Conservation (phyloP, 92 coral and sea anemone species). For the Heliopora coerulea region DNA sequence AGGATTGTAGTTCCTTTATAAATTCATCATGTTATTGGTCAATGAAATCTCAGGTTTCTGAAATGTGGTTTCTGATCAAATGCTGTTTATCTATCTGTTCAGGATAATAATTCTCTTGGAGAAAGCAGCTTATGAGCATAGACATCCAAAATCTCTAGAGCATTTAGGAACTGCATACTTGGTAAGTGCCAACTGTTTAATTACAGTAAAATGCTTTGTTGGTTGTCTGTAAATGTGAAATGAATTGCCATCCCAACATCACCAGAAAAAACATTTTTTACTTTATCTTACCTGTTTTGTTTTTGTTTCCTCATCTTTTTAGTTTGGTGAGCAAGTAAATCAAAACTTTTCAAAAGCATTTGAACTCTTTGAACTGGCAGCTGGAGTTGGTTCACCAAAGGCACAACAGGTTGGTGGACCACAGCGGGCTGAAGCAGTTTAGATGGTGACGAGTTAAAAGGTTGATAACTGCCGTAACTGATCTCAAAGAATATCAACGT, state of each 20-base stretch:
- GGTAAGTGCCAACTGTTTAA: slow-evolving; percentile 52
- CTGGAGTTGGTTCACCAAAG: slow-evolving; percentile 80
- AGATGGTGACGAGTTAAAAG: too few relatives aligned
- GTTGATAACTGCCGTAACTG: too few relatives aligned
- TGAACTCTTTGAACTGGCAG: slow-evolving; percentile 65
- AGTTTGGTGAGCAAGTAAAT: slow-evolving; percentile 93
- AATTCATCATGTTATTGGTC: too few relatives aligned
- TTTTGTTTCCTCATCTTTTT: slow-evolving; percentile 7
- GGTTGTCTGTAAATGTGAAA: too few relatives aligned
- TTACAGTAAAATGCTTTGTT: too few relatives aligned
- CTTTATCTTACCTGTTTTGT: background rate
- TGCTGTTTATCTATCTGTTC: background rate
- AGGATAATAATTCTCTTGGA: slow-evolving; percentile 53
- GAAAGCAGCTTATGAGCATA: slow-evolving; percentile 83
- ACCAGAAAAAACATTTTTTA: background rate
- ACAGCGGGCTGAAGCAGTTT: too few relatives aligned
- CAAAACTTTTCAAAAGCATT: slow-evolving; percentile 83
- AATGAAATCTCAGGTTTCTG: too few relatives aligned
- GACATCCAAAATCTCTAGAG: slow-evolving; percentile 82
- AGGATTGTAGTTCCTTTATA: too few relatives aligned
- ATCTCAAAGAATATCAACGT: too few relatives aligned
- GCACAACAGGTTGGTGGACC: slow-evolving; percentile 81
- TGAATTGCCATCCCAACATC: too few relatives aligned
- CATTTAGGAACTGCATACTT: slow-evolving; percentile 73
- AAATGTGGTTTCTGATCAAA: too few relatives aligned